Conservation (phyloP, 1,140 invertebrate species). For the Atta cephalotes region DNA sequence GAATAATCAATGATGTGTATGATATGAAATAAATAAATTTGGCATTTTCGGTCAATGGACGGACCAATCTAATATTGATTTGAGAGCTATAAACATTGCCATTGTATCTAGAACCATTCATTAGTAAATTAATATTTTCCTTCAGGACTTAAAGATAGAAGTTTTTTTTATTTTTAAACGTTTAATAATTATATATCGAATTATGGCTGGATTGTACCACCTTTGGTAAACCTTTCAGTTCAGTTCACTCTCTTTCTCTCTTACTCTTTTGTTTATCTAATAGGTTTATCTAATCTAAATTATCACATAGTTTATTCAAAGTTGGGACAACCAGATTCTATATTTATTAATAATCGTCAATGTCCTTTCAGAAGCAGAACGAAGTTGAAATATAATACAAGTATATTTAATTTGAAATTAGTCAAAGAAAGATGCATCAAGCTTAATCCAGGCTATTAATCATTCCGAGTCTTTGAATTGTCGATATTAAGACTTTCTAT, state of each 20-base stretch:
- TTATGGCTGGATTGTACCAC: background rate
- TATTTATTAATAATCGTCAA: background rate
- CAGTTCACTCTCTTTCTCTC: too few species aligned
- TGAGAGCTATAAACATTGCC: background rate
- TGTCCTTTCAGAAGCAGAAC: background rate
- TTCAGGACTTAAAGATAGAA: background rate
- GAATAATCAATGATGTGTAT: background rate
- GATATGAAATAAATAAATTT: background rate
- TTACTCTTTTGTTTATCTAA: too few species aligned
- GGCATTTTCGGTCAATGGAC: background rate
- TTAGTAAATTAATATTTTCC: background rate
- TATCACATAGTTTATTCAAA: too few species aligned
- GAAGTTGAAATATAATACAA: background rate
- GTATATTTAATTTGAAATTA: background rate
- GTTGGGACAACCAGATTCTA: too few species aligned
- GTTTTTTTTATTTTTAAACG: background rate
- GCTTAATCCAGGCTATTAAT: slow-evolving; percentile 9
- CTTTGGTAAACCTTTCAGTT: too few species aligned
- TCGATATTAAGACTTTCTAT: background rate
- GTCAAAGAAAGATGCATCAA: background rate
- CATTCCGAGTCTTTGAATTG: background rate
- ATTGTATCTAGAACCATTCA: background rate
- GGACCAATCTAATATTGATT: background rate
- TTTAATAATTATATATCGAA: background rate
- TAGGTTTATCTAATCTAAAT: too few species aligned